Evolutionary conservation across 2,113 vertebrate genomes (phyloP), one percentile per base, ranked within the genome.

Genomic region (Ceyx margarethae): DNA sequence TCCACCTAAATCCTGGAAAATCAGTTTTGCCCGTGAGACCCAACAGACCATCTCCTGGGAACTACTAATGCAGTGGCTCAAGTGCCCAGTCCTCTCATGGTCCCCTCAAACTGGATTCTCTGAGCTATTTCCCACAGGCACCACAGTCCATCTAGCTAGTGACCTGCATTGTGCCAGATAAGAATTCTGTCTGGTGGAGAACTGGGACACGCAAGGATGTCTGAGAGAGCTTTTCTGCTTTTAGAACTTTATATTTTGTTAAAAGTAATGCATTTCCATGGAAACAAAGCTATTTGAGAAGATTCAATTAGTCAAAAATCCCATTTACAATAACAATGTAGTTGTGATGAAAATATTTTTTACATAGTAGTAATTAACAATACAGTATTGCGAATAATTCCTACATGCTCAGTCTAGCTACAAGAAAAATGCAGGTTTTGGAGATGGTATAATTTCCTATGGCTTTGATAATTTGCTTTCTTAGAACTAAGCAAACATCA

Each of bases 341-440:
- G 14, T 73, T 91, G 76, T 51, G 31, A 82, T 87, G 33, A 61
- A 81, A 62, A 56, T 4, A 10, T 42, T 79, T 81, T 90, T 73
- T 80, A 56, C 48, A 25, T 20, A 26, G 15, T 17, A 72, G 71
- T 64, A 93, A 94, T 94, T 94, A 96, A 81, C 66, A 90, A 89
- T 85, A 85, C 18, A 93, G 67, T 28, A 86, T 80, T 48, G 26
- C 2, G 33, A 76, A 87, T 81, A 90, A 58, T 95, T 91, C 48
- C 81, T 93, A 51, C 50, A 35, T 53, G 58, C 62, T 95, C 51
- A 81, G 50, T 60, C 37, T 92, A 85, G 67, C 61, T 87, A 74
- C 26, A 42, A 87, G 68, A 81, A 91, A 94, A 95, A 40, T 45
- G 58, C 4, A 85, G 72, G 57, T 53, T 95, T 85, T 80, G 71